Conservation (phyloP, 2,113 vertebrate species). For the Leucosticte australis region DNA sequence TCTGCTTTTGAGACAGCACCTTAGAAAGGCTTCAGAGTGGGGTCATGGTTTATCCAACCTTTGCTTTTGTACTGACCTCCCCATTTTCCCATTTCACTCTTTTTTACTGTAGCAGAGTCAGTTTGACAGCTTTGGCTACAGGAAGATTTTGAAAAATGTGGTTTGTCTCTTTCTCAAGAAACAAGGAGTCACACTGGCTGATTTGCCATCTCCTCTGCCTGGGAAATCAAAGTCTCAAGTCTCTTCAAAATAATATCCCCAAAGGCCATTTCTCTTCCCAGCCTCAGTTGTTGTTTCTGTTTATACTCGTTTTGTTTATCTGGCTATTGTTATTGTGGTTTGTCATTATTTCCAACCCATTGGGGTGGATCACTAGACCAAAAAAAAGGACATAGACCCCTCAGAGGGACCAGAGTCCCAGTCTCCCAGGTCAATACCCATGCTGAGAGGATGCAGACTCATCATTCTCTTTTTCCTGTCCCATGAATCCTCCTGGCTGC, state of each 20-base stretch:
- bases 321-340: constrained; percentile 61
- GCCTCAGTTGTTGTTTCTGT: constrained; percentile 55
- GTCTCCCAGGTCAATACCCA: background rate
- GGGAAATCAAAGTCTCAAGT: constrained; percentile 49
- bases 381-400: background rate
- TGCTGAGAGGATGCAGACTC: fast-evolving
- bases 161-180: constrained; percentile 53
- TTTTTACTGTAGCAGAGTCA: background rate
- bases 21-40: background rate
- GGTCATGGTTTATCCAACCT: background rate
- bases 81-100: background rate
- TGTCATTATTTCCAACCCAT: constrained; percentile 53
- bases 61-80: background rate
- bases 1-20: background rate
- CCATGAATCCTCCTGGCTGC: fast-evolving
- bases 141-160: constrained; percentile 43
- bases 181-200: background rate
- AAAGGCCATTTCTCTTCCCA: constrained; percentile 50
- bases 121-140: background rate
- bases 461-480: background rate
- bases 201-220: constrained; percentile 33
- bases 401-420: background rate
- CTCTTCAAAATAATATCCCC: constrained; percentile 53
- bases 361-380: constrained; percentile 33
- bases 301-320: constrained; percentile 53